Evolutionary conservation across 2,888 invertebrate genomes (phyloP), one percentile per base, ranked within the genome.

Genomic region (Epinotia brunnichana): DNA sequence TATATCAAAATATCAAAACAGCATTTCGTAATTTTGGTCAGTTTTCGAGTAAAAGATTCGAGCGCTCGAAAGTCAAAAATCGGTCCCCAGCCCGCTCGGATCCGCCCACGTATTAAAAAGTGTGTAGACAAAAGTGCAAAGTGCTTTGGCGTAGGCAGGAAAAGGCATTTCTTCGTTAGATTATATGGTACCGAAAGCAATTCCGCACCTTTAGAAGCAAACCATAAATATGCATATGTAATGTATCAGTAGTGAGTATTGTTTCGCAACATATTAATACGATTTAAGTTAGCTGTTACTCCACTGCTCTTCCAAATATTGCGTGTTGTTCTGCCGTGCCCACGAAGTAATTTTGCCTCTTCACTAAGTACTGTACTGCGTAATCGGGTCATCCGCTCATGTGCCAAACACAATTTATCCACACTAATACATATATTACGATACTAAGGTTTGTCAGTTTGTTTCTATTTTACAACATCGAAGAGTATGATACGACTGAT

Each of bases 361-460:
- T 72, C 67, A 72, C 35, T 51, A 21, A 21, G 57, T 11, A 56
- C 72, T 72, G 57, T 11, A 56, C 72, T 72, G 21, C 67, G 68
- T 44, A 72, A 72, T 56, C 54, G 2, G 72, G 72, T 51, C 67
- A 62, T 68, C 57, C n/a, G 67, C 56, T 68, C 62, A 51, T 54
- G 19, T 39, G 48, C 19, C 39, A 17, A 35, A 61, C 44, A 67
- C 44, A 67, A 67, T 54, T 17, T 48, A 24, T 61, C 59, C 35
- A 21, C 9, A 44, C 21, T n/a, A n/a, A n/a, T n/a, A 44, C 44
- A 44, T 15, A 1, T 44, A 48, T 56, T 17, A 60, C 39, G 39
- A 35, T 60, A 60, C 60, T 41, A 35, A 9, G 19, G 29, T n/a
- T 39, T 59, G 10, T 59, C 35, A 35, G 17, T 41, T 39, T 60